Evolutionary conservation across 2,797 vertebrate genomes (phyloP), one percentile per base, ranked within the genome.

Genomic region (Centropyge bicolor): DNA sequence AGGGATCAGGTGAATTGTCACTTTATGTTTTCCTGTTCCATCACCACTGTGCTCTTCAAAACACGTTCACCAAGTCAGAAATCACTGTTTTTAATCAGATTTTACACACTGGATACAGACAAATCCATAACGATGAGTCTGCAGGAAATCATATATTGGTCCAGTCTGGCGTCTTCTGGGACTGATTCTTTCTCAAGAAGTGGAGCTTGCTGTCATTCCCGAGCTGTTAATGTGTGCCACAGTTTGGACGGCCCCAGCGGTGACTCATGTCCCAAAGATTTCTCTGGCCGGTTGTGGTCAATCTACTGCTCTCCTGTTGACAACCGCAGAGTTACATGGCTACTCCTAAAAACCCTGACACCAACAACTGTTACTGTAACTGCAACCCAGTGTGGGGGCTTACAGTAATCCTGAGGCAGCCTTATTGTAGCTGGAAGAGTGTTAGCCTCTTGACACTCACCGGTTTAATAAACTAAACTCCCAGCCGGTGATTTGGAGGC

Each of bases 201-300:
- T 76, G 61, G 9, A 76, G 61, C 73, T 75, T 4, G 55, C 60
- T 59, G 54, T 79, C 64, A n/a, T 76, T 76, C 57, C 59, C 77
- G 27, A 70, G 60, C 78, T 86, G 82, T 79, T 88, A 82, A 87
- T 88, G 76, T 81, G 84, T 72, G 74, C 86, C 79, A 67, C 80
- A 75, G 84, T 81, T 80, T 83, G 81, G 76, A 90, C 49, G 12
- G 67, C 75, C 74, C 60, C 20, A 41, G 40, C 70, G 56, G 59
- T 94, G 93, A 94, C 85, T 94, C 92, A 93, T 74, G 65, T 84
- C 86, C 68, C 55, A 86, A 80, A 86, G 81, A 91, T 90, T 88
- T 87, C 61, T 85, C 78, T 62, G 78, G 84, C 81, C 80, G 73
- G 86, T 87, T 91, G 92, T 85, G 91, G 92, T 92, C 85, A 85